phyloP scores from a whole-genome alignment of 2,888 invertebrate species.

The Perizoma affinitatum region DNA sequence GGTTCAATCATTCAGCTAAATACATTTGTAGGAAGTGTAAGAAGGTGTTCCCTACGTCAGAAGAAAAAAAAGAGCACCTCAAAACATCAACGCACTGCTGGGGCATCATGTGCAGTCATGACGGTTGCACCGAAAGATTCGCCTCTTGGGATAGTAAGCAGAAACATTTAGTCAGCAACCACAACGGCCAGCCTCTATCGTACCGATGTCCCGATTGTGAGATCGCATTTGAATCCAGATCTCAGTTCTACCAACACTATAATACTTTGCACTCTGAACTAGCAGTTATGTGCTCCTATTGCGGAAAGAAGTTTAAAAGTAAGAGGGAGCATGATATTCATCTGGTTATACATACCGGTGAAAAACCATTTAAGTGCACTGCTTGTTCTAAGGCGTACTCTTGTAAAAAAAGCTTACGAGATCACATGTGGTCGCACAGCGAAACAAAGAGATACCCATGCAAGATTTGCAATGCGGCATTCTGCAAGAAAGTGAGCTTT shows the following conservation, averaged over 20 bases:
- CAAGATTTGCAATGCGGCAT: slow-evolving; percentile 26
- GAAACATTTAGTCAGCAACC: slow-evolving; percentile 28
- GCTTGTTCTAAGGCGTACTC: slow-evolving; percentile 35
- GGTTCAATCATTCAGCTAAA: slow-evolving; percentile 26
- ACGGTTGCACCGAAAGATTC: slow-evolving; percentile 34
- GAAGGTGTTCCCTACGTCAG: slow-evolving; percentile 19
- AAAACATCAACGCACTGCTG: slow-evolving; percentile 27
- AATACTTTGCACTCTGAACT: slow-evolving; percentile 11
- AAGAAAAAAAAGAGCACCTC: slow-evolving; percentile 26
- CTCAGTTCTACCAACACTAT: slow-evolving; percentile 10
- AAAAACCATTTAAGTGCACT: slow-evolving; percentile 18
- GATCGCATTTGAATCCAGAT: slow-evolving; percentile 6
- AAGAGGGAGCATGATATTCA: slow-evolving; percentile 8
- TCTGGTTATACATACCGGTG: slow-evolving; percentile 13
- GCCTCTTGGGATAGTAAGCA: slow-evolving; percentile 18
- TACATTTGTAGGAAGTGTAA: slow-evolving; percentile 31
- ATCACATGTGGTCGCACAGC: slow-evolving; percentile 44
- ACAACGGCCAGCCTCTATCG: slow-evolving; percentile 38
- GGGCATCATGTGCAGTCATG: slow-evolving; percentile 23
- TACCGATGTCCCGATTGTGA: slow-evolving; percentile 23
- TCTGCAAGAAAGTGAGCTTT: slow-evolving; percentile 26
- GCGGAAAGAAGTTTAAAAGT: slow-evolving; percentile 15
- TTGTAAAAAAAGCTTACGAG: slow-evolving; percentile 37
- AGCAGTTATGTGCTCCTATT: slow-evolving; percentile 19
- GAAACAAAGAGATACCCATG: slow-evolving; percentile 36